These are phyloP conservation scores for Drosophila erecta DNA, from an alignment of 1,140 invertebrate species.

Conservation along the genomic window DNA sequence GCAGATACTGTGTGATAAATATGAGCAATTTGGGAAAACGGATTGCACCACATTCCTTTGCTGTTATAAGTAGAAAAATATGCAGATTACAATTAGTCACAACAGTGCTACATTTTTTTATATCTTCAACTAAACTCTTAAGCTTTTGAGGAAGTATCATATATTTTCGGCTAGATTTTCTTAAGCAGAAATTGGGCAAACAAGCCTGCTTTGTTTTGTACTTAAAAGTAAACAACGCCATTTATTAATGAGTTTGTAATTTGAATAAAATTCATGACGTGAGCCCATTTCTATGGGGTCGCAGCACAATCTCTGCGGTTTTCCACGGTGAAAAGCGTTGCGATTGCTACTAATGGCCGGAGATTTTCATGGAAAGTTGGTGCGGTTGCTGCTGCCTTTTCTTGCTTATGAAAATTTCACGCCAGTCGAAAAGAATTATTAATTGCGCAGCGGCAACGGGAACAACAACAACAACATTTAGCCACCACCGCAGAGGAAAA, in stretches of 20 bases:
- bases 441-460: slow-evolving; percentile 71
- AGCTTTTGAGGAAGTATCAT: too few species aligned
- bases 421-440: slow-evolving; percentile 82
- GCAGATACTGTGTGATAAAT: background rate
- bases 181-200: slow-evolving; percentile 29
- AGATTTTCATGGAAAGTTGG: slow-evolving; percentile 78
- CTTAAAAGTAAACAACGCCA: slow-evolving; percentile 38
- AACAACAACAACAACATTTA: slow-evolving; percentile 15
- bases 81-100: too few species aligned
- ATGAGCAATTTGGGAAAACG: background rate
- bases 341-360: slow-evolving; percentile 58
- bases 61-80: too few species aligned
- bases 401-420: slow-evolving; percentile 80
- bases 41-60: too few species aligned
- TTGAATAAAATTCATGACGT: slow-evolving; percentile 73
- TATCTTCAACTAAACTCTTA: too few species aligned
- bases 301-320: slow-evolving; percentile 65
- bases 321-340: slow-evolving; percentile 57
- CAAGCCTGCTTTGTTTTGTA: slow-evolving; percentile 6
- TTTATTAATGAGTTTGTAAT: slow-evolving; percentile 62
- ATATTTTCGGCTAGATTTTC: background rate
- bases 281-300: slow-evolving; percentile 64
- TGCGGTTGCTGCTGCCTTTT: slow-evolving; percentile 64
- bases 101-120: too few species aligned
- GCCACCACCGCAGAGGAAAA: slow-evolving; percentile 24